A percentile compares a stretch with the other conserved stretches of the same genome.
phyloP scores from a whole-genome alignment of 2,888 invertebrate genomes.

The Chalcis sispes region DNA sequence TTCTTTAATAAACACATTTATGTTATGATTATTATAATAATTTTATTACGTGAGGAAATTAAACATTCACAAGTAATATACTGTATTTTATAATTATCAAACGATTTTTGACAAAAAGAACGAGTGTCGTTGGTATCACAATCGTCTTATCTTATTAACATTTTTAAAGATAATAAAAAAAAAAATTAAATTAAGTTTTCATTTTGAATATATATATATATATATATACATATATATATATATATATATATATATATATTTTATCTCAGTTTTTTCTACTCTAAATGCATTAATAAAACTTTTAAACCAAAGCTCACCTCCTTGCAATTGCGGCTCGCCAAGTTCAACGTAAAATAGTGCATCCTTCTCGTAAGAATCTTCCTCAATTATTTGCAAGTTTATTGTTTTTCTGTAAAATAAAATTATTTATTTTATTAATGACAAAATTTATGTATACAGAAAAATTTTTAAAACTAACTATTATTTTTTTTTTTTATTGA shows the following conservation, averaged over 20 bases:
- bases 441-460: too few relatives aligned
- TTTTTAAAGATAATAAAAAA: not conserved
- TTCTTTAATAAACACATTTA: not conserved
- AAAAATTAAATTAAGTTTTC: not conserved
- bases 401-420: constrained; percentile 94
- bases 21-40: not conserved
- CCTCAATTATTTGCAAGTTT: constrained; percentile 92
- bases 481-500: not conserved
- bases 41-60: not conserved
- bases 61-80: not conserved
- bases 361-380: constrained; percentile 98
- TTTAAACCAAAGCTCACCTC: constrained; percentile 81
- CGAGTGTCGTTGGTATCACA: not conserved
- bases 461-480: constrained; percentile 51
- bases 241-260: not conserved
- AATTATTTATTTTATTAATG: too few relatives aligned
- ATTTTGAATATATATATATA: not conserved
- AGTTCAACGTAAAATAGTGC: constrained; percentile 95
- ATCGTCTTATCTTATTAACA: not conserved
- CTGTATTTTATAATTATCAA: not conserved
- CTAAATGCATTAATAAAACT: not conserved
- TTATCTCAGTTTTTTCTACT: not conserved
- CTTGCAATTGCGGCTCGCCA: constrained; percentile 90
- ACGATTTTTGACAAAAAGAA: constrained; percentile 1
- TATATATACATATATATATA: not conserved